Evolutionary conservation across 2,888 invertebrate genomes (phyloP).

Genomic region (Caenorhabditis plicata): DNA sequence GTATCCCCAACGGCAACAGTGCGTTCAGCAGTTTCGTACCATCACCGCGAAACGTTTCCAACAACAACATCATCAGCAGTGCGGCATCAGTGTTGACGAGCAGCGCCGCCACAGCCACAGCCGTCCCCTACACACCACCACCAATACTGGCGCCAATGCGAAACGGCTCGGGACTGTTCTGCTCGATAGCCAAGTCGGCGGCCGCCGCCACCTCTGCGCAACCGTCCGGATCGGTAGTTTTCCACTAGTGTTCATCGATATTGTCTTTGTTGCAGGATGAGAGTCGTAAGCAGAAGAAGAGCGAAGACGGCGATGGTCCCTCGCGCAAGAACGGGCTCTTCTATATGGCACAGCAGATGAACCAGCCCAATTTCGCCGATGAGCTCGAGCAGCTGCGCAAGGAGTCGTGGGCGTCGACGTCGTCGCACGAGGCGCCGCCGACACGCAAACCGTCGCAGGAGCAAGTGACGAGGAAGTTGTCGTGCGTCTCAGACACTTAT

Average conservation of each 20-base stretch:
- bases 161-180: conserved; percentile 82
- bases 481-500: conserved; percentile 38
- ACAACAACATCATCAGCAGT: background rate
- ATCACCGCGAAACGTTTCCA: conserved; percentile 5
- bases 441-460: conserved; percentile 22
- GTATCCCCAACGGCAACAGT: too few species aligned
- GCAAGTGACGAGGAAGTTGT: conserved; percentile 19
- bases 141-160: conserved; percentile 91
- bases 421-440: conserved; percentile 25
- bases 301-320: conserved; percentile 29
- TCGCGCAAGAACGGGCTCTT: conserved; percentile 30
- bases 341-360: conserved; percentile 26
- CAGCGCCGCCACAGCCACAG: background rate
- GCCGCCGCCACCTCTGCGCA: too few species aligned
- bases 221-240: too few species aligned
- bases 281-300: conserved; percentile 7
- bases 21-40: conserved; percentile 1
- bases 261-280: background rate
- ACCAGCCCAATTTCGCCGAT: conserved; percentile 31
- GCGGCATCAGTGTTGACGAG: too few species aligned
- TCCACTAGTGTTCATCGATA: background rate
- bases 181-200: conserved; percentile 63
- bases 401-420: conserved; percentile 55
- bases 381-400: conserved; percentile 60
- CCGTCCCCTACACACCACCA: conserved; percentile 81